Base-by-base conservation (phyloP, 2,888 invertebrate species). In the Darwinula stevensoni region DNA sequence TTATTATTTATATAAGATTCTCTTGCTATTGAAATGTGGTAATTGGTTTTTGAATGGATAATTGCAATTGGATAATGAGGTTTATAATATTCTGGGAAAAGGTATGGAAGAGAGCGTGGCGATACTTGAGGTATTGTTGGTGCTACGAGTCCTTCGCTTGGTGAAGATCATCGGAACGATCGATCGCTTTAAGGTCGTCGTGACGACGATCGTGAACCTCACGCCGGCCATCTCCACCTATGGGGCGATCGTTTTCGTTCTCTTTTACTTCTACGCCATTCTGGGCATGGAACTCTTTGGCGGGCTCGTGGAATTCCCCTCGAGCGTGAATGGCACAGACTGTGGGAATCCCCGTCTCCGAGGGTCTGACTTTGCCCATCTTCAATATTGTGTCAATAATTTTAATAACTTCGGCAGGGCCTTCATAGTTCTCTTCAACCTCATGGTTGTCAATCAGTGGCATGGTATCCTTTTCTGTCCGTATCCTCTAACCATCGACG, bases 361-460 rank as follows among this genome's bases (percentile, higher is more conserved):
- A 16, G 42, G 42, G 16, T 45, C 51, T 2, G 42, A 44, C 16
- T 56, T 54, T 43, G 47, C 44, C 38, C 42, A 36, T 31, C 37
- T 39, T 33, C 46, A 47, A 17, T 56, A 55, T 42, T 56, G 55
- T 41, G 50, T 45, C 39, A 53, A 54, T 43, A 56, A 56, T 43
- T 56, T 56, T 41, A 55, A 56, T 38, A 45, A 52, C 38, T 43
- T 56, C 35, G 31, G 49, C 14, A 45, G 45, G 29, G 43, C 55
- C 4, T 43, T 56, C 35, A 50, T 56, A 3, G 39, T 54, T 3
- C 43, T 56, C 34, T 53, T 53, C 43, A 54, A 54, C 37, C 44
- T 56, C 17, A 54, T 50, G 31, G 53, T 56, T n/a, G 56, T 56
- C 33, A 56, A 56, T 41, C 55, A 56, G 39, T 56, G 56, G 56